These are phyloP conservation scores for Ophion ventricosus DNA, from an alignment of 2,888 invertebrate genomes.

Conservation along the genomic window DNA sequence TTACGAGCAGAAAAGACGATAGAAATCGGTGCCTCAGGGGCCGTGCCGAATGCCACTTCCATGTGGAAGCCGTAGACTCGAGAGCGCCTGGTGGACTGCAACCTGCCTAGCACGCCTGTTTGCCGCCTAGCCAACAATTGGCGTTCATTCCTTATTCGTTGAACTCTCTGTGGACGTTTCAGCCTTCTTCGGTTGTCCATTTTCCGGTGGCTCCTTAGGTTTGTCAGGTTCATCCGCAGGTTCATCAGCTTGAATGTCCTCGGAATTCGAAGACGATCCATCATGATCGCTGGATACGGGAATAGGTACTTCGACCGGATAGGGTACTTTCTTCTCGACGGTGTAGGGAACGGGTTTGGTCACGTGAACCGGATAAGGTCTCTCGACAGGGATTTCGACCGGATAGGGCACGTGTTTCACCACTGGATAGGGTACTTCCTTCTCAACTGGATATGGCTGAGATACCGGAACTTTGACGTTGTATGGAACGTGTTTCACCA, in stretches of 20 bases:
- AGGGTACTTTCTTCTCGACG: constrained; percentile 85
- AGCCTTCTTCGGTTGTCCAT: not conserved
- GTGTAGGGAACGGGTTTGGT: constrained; percentile 73
- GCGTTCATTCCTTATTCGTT: constrained; percentile 31
- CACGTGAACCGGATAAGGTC: constrained; percentile 78
- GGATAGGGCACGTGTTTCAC: constrained; percentile 86
- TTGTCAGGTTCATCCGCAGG: constrained; percentile 25
- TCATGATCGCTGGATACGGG: constrained; percentile 85
- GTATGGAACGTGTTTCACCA: constrained; percentile 87
- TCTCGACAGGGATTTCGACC: constrained; percentile 87
- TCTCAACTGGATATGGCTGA: constrained; percentile 86
- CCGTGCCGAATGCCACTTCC: constrained; percentile 21
- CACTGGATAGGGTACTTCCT: constrained; percentile 75
- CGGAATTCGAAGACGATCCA: constrained; percentile 35
- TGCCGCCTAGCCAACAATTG: not conserved
- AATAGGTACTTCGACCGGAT: constrained; percentile 88
- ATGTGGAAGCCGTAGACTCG: not conserved
- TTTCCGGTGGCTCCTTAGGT: not conserved
- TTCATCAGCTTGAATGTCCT: constrained; percentile 57
- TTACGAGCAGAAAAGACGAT: constrained; percentile 5
- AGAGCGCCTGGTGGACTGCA: constrained; percentile 44
- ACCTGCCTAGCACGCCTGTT: constrained; percentile 19
- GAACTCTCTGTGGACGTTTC: constrained; percentile 19
- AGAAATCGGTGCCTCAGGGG: constrained; percentile 30
- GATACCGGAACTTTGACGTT: constrained; percentile 87